phyloP scores from a whole-genome alignment of 2,888 invertebrate species.

The Tillus elongatus region DNA sequence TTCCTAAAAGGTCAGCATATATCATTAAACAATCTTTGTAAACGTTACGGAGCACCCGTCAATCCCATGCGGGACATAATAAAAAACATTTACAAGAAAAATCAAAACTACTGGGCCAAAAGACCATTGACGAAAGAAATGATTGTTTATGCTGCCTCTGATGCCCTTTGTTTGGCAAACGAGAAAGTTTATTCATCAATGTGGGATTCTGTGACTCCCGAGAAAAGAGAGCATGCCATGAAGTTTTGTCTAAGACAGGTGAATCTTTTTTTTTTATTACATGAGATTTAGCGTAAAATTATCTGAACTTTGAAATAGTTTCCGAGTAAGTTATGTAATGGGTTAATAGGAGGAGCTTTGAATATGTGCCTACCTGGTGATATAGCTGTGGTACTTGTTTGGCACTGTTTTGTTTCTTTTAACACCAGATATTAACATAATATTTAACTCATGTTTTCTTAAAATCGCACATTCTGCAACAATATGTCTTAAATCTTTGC shows the following conservation, averaged over 20 bases:
- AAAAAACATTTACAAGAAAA: constrained; percentile 74
- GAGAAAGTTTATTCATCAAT: constrained; percentile 72
- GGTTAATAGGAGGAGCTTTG: too few species aligned
- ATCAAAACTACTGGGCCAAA: constrained; percentile 79
- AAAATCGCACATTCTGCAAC: too few species aligned
- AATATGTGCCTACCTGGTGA: too few species aligned
- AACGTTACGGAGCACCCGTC: constrained; percentile 75
- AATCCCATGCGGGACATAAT: constrained; percentile 88
- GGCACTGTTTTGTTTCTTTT: too few species aligned
- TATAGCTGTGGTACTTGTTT: too few species aligned
- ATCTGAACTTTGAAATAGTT: too few species aligned
- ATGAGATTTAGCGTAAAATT: too few species aligned
- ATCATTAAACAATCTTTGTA: constrained; percentile 83
- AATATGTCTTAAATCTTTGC: too few species aligned
- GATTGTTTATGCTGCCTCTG: constrained; percentile 84
- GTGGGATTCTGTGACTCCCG: constrained; percentile 59
- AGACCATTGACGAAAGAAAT: constrained; percentile 83
- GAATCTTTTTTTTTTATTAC: too few species aligned
- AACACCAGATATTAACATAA: too few species aligned
- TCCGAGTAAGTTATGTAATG: too few species aligned
- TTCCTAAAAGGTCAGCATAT: constrained; percentile 86
- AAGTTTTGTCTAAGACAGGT: constrained; percentile 81
- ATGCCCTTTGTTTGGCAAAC: constrained; percentile 78
- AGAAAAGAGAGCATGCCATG: constrained; percentile 63
- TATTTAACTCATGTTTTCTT: too few species aligned